These are phyloP conservation scores for Aptenodytes patagonicus DNA, from an alignment of 2,113 vertebrate species.

Conservation along the genomic window DNA sequence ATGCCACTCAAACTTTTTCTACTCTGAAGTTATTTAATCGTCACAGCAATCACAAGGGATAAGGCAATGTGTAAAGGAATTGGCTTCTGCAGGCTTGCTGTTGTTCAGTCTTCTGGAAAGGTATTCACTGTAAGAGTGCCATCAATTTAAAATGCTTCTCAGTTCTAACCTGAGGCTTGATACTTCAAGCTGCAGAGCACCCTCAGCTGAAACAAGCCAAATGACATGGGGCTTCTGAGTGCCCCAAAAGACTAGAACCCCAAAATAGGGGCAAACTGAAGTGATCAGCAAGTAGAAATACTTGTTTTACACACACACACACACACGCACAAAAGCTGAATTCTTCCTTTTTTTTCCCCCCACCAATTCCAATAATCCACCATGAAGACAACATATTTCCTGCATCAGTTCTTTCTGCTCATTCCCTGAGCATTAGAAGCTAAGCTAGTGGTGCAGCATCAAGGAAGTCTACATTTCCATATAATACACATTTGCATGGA, in stretches of 20 bases:
- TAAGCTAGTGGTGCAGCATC: rapidly evolving
- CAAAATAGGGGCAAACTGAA: not conserved
- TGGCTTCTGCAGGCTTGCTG: slow-evolving; percentile 35
- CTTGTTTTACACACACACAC: not conserved
- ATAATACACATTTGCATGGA: not conserved
- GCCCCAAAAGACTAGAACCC: not conserved
- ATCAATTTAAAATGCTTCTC: slow-evolving; percentile 40
- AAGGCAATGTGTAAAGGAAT: slow-evolving; percentile 32
- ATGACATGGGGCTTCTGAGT: not conserved
- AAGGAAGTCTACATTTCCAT: not conserved
- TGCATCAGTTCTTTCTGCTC: not conserved
- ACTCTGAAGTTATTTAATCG: slow-evolving; percentile 47
- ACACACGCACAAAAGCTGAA: not conserved
- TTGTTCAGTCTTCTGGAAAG: slow-evolving; percentile 52
- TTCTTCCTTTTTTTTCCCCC: not conserved
- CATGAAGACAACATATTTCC: not conserved
- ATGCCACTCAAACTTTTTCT: slow-evolving; percentile 44
- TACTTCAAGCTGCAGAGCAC: not conserved
- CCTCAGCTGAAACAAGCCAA: not conserved
- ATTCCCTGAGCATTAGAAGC: not conserved
- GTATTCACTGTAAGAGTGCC: slow-evolving; percentile 20
- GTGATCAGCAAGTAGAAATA: not conserved
- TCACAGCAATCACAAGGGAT: slow-evolving; percentile 54
- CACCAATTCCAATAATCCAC: not conserved
- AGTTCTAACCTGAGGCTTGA: not conserved